A percentile compares a stretch with the other conserved stretches of the same genome.
Evolutionary conservation across 30 jellyfish, hydroid and myxozoan genomes (phyloP).

Genomic region (Aurelia sp.): DNA sequence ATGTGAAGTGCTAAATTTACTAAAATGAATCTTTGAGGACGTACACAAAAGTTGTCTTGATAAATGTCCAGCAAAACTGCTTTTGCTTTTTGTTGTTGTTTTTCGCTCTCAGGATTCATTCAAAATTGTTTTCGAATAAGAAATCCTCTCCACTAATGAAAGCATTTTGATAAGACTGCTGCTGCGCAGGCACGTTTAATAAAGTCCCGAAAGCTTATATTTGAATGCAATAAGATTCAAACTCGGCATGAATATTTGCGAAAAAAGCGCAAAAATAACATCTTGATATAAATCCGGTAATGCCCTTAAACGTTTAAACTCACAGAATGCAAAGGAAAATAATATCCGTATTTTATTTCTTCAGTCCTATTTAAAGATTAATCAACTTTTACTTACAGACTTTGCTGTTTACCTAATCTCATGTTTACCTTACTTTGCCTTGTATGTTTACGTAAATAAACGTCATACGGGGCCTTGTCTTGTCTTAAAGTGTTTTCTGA

Average conservation of each 20-base stretch:
- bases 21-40: no score
- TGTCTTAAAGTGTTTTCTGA: conserved; percentile 16
- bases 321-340: conserved; percentile 37
- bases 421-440: conserved; percentile 40
- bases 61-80: no score
- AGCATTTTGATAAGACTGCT: no score
- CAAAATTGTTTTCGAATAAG: background rate
- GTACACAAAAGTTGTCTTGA: no score
- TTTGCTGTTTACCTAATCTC: conserved; percentile 47
- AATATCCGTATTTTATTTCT: conserved; percentile 37
- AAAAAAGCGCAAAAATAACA: conserved; percentile 40
- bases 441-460: conserved; percentile 15
- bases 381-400: conserved; percentile 59
- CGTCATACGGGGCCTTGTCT: conserved; percentile 49
- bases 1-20: no score
- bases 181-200: background rate
- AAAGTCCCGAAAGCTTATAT: background rate
- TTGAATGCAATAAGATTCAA: background rate
- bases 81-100: background rate
- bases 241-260: conserved; percentile 27
- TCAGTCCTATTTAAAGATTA: conserved; percentile 42
- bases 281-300: conserved; percentile 61
- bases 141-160: background rate
- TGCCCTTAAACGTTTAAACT: conserved; percentile 61
- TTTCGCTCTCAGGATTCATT: background rate